A percentile compares a stretch with the other conserved stretches of the same genome.
Conservation (phyloP, 2,888 invertebrate genomes). For the Eumerus sabulonum region DNA sequence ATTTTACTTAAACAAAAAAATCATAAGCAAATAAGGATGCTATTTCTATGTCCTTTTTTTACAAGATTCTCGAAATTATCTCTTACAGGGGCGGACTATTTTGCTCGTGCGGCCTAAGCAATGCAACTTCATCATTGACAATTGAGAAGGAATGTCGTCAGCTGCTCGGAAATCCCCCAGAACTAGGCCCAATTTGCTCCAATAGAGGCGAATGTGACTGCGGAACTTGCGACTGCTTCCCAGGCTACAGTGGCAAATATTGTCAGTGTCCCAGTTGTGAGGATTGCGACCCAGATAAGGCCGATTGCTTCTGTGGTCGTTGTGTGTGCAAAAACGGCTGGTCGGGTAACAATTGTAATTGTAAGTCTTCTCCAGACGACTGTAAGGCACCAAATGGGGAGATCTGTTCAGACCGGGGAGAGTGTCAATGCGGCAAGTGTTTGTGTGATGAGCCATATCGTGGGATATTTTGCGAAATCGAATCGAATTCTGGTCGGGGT, state of each 20-base stretch:
- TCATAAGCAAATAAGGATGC: too few relatives aligned
- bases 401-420: constrained; percentile 86
- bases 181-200: constrained; percentile 81
- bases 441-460: constrained; percentile 72
- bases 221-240: constrained; percentile 86
- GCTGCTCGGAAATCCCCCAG: constrained; percentile 70
- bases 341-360: constrained; percentile 82
- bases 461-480: constrained; percentile 77
- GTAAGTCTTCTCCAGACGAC: constrained; percentile 79
- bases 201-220: constrained; percentile 89
- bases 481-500: too few relatives aligned
- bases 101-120: constrained; percentile 74
- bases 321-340: constrained; percentile 84
- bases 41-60: too few relatives aligned
- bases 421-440: constrained; percentile 86
- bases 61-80: too few relatives aligned
- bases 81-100: constrained; percentile 75
- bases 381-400: constrained; percentile 81
- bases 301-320: constrained; percentile 87
- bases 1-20: too few relatives aligned
- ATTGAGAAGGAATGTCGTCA: constrained; percentile 77
- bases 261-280: constrained; percentile 83
- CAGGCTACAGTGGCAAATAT: constrained; percentile 81
- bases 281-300: constrained; percentile 83
- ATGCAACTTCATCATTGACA: constrained; percentile 73